Conservation (phyloP, 2,888 invertebrate species). For the Leptarthrus brevirostris region DNA sequence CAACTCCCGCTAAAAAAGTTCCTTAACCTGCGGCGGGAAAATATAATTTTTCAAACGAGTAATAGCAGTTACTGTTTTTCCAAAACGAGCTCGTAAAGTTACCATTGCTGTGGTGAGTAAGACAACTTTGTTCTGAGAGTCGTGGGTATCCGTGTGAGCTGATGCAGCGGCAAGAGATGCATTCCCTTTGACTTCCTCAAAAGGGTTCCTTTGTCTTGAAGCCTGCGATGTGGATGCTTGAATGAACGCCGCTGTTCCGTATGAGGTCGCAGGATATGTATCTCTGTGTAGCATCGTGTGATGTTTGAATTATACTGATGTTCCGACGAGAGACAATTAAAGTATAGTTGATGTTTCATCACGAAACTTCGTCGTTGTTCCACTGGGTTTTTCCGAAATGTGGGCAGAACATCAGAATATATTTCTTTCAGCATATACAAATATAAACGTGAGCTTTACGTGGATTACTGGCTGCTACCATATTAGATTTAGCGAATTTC, state of each 20-base stretch:
- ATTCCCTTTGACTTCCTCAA: too few species aligned
- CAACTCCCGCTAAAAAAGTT: background rate
- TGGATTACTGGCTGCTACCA: background rate
- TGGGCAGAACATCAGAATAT: background rate
- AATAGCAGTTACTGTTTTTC: background rate
- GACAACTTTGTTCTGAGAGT: background rate
- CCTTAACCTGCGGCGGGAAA: background rate
- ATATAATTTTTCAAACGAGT: background rate
- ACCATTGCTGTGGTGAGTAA: background rate
- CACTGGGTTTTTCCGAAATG: background rate
- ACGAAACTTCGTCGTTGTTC: background rate
- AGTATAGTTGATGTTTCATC: background rate
- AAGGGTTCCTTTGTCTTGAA: background rate
- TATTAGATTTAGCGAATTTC: background rate
- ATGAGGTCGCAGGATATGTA: background rate
- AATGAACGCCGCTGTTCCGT: accelerated
- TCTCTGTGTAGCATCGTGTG: background rate
- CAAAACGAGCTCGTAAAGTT: background rate
- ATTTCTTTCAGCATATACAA: background rate
- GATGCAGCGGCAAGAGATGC: background rate
- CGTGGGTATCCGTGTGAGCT: background rate
- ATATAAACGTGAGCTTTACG: background rate
- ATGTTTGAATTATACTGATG: background rate
- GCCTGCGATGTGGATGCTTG: accelerated
- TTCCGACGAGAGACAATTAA: background rate